Conservation (phyloP, 2,888 invertebrate species). For the Melanchra persicariae region DNA sequence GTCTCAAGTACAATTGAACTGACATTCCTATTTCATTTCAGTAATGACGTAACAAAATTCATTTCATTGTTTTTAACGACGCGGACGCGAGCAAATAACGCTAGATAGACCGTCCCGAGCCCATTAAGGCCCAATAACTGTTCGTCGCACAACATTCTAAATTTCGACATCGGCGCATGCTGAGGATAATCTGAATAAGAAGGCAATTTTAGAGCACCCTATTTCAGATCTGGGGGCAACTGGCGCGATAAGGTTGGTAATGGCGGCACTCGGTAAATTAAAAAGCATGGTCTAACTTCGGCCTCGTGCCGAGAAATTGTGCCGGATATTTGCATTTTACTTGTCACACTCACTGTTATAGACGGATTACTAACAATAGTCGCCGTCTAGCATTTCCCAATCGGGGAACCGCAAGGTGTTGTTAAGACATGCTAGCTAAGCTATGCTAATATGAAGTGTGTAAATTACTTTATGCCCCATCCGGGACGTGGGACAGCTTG, state of each 20-base stretch:
- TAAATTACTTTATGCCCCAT: slow-evolving; percentile 48
- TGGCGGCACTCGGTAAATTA: slow-evolving; percentile 84
- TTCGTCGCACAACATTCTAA: slow-evolving; percentile 76
- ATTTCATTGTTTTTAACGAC: slow-evolving; percentile 81
- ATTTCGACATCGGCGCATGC: slow-evolving; percentile 77
- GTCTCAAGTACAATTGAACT: slow-evolving; percentile 9
- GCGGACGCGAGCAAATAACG: slow-evolving; percentile 71
- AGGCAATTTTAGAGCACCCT: slow-evolving; percentile 80
- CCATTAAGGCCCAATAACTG: slow-evolving; percentile 80
- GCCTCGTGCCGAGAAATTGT: slow-evolving; percentile 74
- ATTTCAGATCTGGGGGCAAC: slow-evolving; percentile 80
- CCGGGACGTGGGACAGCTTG: slow-evolving; percentile 28
- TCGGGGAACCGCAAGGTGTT: slow-evolving; percentile 51
- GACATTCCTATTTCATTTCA: slow-evolving; percentile 54
- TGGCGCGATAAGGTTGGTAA: slow-evolving; percentile 81
- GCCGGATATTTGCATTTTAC: slow-evolving; percentile 79
- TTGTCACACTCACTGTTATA: slow-evolving; percentile 70
- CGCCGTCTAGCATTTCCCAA: slow-evolving; percentile 30
- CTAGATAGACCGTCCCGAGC: slow-evolving; percentile 70
- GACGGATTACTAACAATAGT: slow-evolving; percentile 52
- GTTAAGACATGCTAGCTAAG: slow-evolving; percentile 48
- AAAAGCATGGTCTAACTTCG: slow-evolving; percentile 80
- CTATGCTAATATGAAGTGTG: slow-evolving; percentile 56
- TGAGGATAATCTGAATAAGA: slow-evolving; percentile 81
- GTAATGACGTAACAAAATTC: slow-evolving; percentile 71